A percentile compares a stretch with the other conserved stretches of the same genome.
Conservation (phyloP, 2,113 vertebrate species). For the Megaceryle torquata region DNA sequence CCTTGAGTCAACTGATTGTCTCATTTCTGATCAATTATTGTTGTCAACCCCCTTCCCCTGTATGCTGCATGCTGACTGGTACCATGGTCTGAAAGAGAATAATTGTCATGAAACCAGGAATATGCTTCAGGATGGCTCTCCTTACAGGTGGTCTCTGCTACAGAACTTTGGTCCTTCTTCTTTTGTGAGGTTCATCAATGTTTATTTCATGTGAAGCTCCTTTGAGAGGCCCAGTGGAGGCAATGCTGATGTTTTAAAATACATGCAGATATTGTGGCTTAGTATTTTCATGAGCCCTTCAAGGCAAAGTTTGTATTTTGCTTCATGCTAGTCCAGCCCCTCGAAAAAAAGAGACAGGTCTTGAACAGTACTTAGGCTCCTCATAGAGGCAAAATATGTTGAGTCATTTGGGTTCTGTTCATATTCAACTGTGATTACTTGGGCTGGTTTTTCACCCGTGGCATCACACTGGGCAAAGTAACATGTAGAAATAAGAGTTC, state of each 20-base stretch:
- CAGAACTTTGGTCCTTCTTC: background rate
- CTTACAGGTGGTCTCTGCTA: background rate
- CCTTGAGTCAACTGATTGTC: background rate
- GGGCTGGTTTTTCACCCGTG: background rate
- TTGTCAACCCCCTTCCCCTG: background rate
- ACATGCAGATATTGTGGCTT: background rate
- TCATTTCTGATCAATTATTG: conserved; percentile 53
- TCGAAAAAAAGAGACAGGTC: background rate
- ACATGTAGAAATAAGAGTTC: background rate
- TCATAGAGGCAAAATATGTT: background rate
- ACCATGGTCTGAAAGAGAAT: background rate
- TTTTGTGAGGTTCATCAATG: background rate
- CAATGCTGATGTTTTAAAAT: background rate
- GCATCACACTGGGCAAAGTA: background rate
- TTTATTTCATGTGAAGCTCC: background rate
- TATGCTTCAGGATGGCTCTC: background rate
- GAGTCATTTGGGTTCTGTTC: background rate
- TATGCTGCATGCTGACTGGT: background rate
- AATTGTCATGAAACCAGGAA: background rate
- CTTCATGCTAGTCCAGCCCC: background rate
- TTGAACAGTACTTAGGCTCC: background rate
- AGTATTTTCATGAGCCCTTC: background rate
- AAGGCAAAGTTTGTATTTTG: background rate
- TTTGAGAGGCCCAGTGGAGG: background rate
- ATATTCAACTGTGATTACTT: background rate